A percentile compares a stretch with the other conserved stretches of the same genome.
phyloP scores from a whole-genome alignment of 37 sponge, comb jelly and placozoan genomes.

The Geodia barretti region DNA sequence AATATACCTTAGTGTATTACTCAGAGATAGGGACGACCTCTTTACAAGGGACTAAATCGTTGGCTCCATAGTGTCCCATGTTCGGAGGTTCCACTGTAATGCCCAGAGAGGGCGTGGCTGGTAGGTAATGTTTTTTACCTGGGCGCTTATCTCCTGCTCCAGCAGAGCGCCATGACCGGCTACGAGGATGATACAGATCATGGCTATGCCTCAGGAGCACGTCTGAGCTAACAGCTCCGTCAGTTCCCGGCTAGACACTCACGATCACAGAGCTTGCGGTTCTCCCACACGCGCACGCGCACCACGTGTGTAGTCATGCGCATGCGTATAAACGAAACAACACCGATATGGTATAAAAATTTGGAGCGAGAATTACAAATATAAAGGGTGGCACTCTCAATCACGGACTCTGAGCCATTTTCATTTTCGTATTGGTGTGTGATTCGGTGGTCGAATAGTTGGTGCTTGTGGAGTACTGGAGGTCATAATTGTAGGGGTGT shows the following conservation, averaged over 20 bases:
- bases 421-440: background rate
- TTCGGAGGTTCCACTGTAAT: too few relatives aligned
- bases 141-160: constrained; percentile 66
- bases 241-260: too few relatives aligned
- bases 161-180: constrained; percentile 82
- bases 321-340: background rate
- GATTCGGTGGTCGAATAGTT: background rate
- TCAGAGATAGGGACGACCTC: too few relatives aligned
- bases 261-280: too few relatives aligned
- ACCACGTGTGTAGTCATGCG: background rate
- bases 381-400: too few relatives aligned
- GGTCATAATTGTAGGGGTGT: background rate
- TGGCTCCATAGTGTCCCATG: too few relatives aligned
- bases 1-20: too few relatives aligned
- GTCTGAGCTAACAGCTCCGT: too few relatives aligned
- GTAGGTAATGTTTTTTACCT: background rate
- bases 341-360: too few relatives aligned
- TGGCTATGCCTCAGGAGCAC: background rate
- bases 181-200: constrained; percentile 78
- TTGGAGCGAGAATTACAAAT: too few relatives aligned
- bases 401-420: too few relatives aligned
- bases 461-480: background rate
- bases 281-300: background rate
- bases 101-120: background rate
- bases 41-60: too few relatives aligned